Conservation (phyloP, 2,113 vertebrate species). For the Melierax canorus region DNA sequence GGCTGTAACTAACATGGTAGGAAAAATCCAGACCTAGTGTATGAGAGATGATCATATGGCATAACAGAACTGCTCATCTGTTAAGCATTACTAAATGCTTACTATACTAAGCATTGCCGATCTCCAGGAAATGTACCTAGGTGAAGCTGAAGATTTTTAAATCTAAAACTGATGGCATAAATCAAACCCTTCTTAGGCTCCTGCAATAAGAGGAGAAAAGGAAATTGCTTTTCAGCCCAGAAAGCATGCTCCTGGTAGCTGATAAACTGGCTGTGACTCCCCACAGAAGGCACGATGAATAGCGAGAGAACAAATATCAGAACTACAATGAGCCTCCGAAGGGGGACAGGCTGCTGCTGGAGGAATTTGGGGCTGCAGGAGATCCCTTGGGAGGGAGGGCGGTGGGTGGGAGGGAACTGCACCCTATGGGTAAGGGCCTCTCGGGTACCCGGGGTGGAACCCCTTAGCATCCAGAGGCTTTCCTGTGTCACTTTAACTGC, state of each 20-base stretch:
- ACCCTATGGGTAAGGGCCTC: neutral
- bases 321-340: neutral
- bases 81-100: constrained; percentile 28
- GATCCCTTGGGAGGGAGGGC: neutral
- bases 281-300: neutral
- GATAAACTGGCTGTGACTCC: constrained; percentile 34
- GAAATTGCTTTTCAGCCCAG: constrained; percentile 56
- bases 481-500: neutral
- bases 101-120: constrained; percentile 21
- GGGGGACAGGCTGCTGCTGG: neutral
- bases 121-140: constrained; percentile 59
- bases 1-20: neutral
- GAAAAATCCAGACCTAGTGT: neutral
- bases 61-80: constrained; percentile 42
- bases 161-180: constrained; percentile 50
- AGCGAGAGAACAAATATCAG: neutral
- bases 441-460: neutral
- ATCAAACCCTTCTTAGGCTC: constrained; percentile 33
- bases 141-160: constrained; percentile 56
- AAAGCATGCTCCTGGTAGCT: constrained; percentile 40
- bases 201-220: constrained; percentile 54
- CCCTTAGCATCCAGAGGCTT: neutral
- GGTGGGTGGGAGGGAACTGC: neutral
- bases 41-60: neutral
- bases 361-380: neutral